phyloP scores from a whole-genome alignment of 2,797 vertebrate genomes.

The Ctenopoma multispine region DNA sequence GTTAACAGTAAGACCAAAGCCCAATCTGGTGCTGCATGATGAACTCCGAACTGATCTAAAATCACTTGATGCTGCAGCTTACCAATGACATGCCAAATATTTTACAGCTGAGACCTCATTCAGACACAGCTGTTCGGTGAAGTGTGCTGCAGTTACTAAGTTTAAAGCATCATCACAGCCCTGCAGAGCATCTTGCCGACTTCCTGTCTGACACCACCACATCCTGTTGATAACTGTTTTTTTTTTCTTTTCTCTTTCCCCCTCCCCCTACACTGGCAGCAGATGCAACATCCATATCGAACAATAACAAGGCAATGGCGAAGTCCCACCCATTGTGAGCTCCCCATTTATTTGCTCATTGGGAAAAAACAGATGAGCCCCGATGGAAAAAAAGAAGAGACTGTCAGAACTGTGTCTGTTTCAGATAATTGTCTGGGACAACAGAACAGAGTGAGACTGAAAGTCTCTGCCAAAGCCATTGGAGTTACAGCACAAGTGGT shows the following conservation, averaged over 20 bases:
- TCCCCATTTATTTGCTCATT: constrained; percentile 52
- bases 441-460: constrained; percentile 40
- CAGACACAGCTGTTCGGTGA: not conserved
- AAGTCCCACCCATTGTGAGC: constrained; percentile 62
- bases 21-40: not conserved
- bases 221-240: constrained; percentile 80
- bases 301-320: constrained; percentile 50
- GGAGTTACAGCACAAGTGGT: constrained; percentile 31
- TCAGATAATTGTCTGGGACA: constrained; percentile 70
- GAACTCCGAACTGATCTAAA: not conserved
- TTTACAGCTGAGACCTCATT: not conserved
- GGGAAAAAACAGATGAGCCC: constrained; percentile 64
- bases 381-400: not conserved
- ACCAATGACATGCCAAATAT: not conserved
- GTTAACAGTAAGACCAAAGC: not conserved
- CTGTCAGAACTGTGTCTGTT: constrained; percentile 65
- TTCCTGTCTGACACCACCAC: constrained; percentile 83
- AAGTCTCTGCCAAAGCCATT: constrained; percentile 36
- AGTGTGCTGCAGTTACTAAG: not conserved
- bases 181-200: constrained; percentile 50
- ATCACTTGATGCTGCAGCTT: not conserved
- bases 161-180: constrained; percentile 2
- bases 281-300: constrained; percentile 56
- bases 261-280: constrained; percentile 55
- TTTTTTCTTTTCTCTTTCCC: not conserved